Percentiles rank a stretch among this genome's conserved stretches.
Evolutionary conservation across 2,797 vertebrate species (phyloP).

Genomic region (Bradypus variegatus): DNA sequence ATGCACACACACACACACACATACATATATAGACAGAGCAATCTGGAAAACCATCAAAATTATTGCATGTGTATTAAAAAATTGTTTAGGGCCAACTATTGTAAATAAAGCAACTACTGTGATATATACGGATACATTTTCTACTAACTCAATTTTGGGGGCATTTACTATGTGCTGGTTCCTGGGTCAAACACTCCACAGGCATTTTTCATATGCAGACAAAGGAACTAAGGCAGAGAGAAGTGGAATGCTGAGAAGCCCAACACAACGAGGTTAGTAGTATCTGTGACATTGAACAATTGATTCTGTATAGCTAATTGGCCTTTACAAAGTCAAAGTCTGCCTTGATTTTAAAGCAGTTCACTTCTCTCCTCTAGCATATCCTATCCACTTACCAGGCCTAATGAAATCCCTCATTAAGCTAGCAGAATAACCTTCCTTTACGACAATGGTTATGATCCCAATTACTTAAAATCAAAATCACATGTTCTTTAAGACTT

Average conservation of each 20-base stretch:
- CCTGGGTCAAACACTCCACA: neutral
- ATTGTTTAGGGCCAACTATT: neutral
- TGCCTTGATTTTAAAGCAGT: neutral
- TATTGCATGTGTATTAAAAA: neutral
- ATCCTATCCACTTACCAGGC: neutral
- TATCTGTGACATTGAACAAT: neutral
- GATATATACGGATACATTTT: neutral
- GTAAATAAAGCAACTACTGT: neutral
- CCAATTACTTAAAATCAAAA: conserved; percentile 3
- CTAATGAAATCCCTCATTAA: neutral
- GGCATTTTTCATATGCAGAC: neutral
- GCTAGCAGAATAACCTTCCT: neutral
- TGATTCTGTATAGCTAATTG: neutral
- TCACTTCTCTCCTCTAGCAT: neutral
- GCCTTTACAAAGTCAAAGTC: neutral
- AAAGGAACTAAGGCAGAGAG: neutral
- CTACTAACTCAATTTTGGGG: neutral
- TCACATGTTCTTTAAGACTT: neutral
- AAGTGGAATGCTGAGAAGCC: neutral
- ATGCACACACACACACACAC: neutral
- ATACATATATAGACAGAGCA: neutral
- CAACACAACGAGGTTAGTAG: neutral
- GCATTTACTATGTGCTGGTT: neutral
- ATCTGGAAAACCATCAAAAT: neutral
- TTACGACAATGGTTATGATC: neutral